phyloP scores from a whole-genome alignment of 2,113 vertebrate species.

The Otis tarda region DNA sequence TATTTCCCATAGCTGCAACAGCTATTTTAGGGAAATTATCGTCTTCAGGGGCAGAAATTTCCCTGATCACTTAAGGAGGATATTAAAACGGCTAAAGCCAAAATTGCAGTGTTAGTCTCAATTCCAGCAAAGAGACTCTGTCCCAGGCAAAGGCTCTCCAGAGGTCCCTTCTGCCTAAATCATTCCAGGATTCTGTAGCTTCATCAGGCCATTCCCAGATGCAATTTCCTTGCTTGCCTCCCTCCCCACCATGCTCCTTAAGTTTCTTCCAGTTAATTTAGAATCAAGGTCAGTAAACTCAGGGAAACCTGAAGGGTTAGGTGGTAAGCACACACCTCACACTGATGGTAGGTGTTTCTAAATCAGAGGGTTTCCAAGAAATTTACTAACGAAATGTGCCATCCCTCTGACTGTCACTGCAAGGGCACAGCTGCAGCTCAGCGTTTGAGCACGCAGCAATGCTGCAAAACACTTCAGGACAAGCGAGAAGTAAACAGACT shows the following conservation, averaged over 20 bases:
- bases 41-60: not conserved
- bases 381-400: not conserved
- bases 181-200: not conserved
- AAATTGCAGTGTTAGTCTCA: not conserved
- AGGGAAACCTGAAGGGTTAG: not conserved
- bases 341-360: not conserved
- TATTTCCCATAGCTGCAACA: conserved; percentile 8
- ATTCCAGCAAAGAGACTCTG: not conserved
- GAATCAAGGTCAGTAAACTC: not conserved
- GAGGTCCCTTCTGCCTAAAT: not conserved
- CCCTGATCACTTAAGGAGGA: not conserved
- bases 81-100: not conserved
- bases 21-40: not conserved
- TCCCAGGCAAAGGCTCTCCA: not conserved
- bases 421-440: conserved; percentile 12
- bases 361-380: not conserved
- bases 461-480: not conserved
- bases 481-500: not conserved
- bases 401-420: not conserved
- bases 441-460: fast-evolving
- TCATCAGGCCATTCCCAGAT: not conserved
- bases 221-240: not conserved
- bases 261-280: not conserved
- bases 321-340: not conserved
- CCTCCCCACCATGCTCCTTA: not conserved